A percentile compares a stretch with the other conserved stretches of the same genome.
Conservation (phyloP, 2,113 vertebrate species). For the Sterrhoptilus dennistouni region DNA sequence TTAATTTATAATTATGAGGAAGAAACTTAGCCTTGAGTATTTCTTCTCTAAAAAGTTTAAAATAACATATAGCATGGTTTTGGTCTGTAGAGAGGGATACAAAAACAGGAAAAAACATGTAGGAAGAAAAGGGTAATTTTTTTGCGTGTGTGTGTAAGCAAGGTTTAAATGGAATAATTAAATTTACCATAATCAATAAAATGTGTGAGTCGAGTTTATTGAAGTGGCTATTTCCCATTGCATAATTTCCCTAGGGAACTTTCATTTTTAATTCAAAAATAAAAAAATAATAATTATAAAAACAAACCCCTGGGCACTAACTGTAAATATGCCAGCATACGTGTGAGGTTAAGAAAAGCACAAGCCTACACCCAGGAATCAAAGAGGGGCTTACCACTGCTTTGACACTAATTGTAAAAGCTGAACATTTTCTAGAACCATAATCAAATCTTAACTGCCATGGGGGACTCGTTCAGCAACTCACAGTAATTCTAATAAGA, state of each 20-base stretch:
- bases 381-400: constrained; percentile 64
- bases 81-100: background rate
- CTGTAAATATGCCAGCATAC: constrained; percentile 68
- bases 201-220: constrained; percentile 73
- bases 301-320: constrained; percentile 54
- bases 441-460: constrained; percentile 62
- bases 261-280: constrained; percentile 78
- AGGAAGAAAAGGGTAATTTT: constrained; percentile 44
- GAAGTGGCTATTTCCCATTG: constrained; percentile 78
- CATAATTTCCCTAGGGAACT: constrained; percentile 74
- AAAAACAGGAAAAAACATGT: constrained; percentile 48
- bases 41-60: background rate
- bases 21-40: background rate
- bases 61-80: background rate
- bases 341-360: constrained; percentile 72
- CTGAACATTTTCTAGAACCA: constrained; percentile 54
- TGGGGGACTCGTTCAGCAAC: constrained; percentile 41
- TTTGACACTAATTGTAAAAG: constrained; percentile 65
- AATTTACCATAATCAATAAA: constrained; percentile 78
- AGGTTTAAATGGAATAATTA: constrained; percentile 74
- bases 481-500: constrained; percentile 58
- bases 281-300: constrained; percentile 41
- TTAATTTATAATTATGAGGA: background rate
- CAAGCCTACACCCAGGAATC: constrained; percentile 66
- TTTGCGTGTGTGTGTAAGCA: constrained; percentile 32